Base-by-base conservation (phyloP, 2,888 invertebrate genomes). In the Drosophila nr. medialis region DNA sequence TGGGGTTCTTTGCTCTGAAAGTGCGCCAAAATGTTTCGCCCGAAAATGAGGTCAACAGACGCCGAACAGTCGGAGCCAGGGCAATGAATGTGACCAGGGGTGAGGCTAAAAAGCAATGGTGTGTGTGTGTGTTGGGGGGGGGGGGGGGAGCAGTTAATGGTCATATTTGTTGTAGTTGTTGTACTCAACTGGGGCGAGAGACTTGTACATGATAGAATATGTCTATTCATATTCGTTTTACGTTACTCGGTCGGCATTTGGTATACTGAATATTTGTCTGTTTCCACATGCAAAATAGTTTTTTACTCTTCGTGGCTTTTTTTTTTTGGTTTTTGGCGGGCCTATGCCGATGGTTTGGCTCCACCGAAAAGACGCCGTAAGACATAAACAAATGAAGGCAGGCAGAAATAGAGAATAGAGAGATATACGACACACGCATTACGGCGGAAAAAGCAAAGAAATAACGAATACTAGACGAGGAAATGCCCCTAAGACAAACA, bases 41-140 rank as follows among this genome's bases (percentile, higher is more conserved):
- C 67, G 32, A 76, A 90, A 86, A 86, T 88, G 86, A 86, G 89
- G 86, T 88, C 90, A 86, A 90, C 86, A 86, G 90, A 86, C 90
- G 89, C 86, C 90, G 74, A 81, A 81, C 42, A 90, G 82, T 79
- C 90, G 78, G 24, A 53, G 54, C 29, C 62, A 34, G 59, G 49
- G 49, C 64, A 64, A 48, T 58, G 34, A 27, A 38, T 64, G 49
- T 11, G 27, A 6, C 45, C 24, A 29, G 54, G 29, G 51, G 24
- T 11, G 11, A 30, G n/a, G 50, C 21, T 15, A 45, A 21, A 50
- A 10, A 5, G n/a, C 7, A 32, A 11, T 32, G 32, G 32, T 11
- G 30, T 2, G 30, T 30, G 32, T 32, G 32, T 32, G 32, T 32
- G 32, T 3, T 8, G 8, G 30, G 49, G 29, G 24, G 4, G 36